Percentiles rank a stretch among this genome's conserved stretches.
Conservation (phyloP, 2,113 vertebrate genomes). For the Chaetura pelagica region DNA sequence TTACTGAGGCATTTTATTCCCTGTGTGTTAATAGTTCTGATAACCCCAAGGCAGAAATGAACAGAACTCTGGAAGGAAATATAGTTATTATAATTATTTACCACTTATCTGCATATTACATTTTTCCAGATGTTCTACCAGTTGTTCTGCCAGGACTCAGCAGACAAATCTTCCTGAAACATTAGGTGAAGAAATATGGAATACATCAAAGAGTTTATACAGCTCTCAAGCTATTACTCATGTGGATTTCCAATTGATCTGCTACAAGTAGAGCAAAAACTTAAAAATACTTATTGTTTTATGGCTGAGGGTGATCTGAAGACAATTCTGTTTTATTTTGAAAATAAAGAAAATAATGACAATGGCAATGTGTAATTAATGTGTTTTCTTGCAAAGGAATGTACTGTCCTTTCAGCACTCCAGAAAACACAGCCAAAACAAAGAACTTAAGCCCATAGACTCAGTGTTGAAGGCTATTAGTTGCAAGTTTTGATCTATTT, state of each 20-base stretch:
- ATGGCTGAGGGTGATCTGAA: background rate
- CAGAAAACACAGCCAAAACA: background rate
- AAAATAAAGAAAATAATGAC: background rate
- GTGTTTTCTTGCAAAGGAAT: background rate
- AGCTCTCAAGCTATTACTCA: background rate
- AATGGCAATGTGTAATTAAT: background rate
- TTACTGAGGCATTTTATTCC: background rate
- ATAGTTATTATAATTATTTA: background rate
- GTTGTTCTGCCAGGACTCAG: background rate
- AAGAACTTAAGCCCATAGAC: background rate
- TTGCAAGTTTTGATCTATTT: background rate
- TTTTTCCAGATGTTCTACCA: background rate
- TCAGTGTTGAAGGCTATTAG: background rate
- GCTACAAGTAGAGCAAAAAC: background rate
- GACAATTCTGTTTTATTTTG: background rate
- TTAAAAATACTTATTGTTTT: background rate
- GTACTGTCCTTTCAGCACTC: background rate
- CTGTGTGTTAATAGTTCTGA: background rate
- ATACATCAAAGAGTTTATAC: background rate
- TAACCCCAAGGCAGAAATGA: background rate
- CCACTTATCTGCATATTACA: background rate
- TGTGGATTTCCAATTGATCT: background rate
- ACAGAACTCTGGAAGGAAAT: background rate
- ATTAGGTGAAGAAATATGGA: background rate
- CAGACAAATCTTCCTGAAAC: background rate